Evolutionary conservation across 2,797 vertebrate species (phyloP).

Genomic region (Etheostoma nigrum): DNA sequence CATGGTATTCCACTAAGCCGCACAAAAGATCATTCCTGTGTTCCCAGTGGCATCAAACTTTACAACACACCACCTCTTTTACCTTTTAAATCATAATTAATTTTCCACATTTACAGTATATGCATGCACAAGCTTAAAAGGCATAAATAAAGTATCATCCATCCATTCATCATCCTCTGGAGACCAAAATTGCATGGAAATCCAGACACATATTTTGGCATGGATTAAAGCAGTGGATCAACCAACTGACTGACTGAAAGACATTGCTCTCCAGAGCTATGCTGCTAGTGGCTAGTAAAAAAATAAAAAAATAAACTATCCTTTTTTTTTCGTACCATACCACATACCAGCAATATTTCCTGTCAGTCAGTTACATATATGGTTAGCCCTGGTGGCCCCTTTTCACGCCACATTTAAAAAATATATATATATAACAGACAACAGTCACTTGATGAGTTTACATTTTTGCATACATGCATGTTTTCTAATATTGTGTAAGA

Average conservation of each 20-base stretch:
- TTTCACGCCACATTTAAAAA: not conserved
- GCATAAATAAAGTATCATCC: not conserved
- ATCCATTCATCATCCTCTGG: not conserved
- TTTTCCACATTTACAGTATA: no score
- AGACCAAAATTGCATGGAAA: not conserved
- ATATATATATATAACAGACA: not conserved
- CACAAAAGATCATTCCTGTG: no score
- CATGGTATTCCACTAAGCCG: no score
- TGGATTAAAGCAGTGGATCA: not conserved
- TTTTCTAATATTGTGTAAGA: no score
- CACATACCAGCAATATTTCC: not conserved
- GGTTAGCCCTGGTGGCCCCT: conserved; percentile 4
- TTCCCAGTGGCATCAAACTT: no score
- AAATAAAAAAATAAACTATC: not conserved
- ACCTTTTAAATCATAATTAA: no score
- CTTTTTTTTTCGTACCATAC: not conserved
- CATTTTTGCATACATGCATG: no score
- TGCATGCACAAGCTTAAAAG: no score
- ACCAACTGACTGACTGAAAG: not conserved
- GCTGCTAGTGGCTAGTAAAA: not conserved
- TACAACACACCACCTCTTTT: no score
- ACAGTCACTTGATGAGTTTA: not conserved
- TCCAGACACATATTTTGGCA: not conserved
- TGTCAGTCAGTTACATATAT: not conserved
- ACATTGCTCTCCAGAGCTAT: not conserved